Base-by-base conservation (phyloP, 2,888 invertebrate genomes). In the Harpagoxenus sublaevis region DNA sequence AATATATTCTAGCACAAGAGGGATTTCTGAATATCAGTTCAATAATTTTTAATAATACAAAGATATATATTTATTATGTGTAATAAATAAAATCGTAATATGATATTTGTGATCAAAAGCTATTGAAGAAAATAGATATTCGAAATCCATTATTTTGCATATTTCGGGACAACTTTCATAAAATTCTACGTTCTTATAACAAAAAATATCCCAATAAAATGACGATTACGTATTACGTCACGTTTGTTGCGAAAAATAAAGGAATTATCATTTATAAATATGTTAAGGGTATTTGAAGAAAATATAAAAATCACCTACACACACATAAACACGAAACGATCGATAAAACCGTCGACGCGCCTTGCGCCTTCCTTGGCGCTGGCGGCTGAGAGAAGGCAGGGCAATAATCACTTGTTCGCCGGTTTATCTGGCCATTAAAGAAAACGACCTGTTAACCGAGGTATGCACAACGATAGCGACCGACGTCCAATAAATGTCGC, bases 381-480 rank as follows among this genome's bases (percentile, higher is more conserved):
- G 62, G 15, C n/a, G 45, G 57, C 28, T 57, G 28, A 35, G 31
- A 55, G 35, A n/a, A 78, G 57, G 63, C 57, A 66, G 8, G 79
- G 79, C 75, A 83, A 81, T 84, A 84, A 84, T 84, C 70, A 84
- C 70, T 71, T 71, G 84, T 79, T 84, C 83, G 83, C 85, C 86
- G 87, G 89, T 93, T 93, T 93, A 93, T 92, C 89, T 83, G 85
- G 86, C 90, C 81, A 89, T 93, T 92, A 93, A 92, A 91, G 90
- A 90, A 89, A 91, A 93, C 91, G 91, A 91, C 87, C 92, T 88
- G 92, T 92, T 93, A 92, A 92, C 88, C 89, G 89, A 86, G 75
- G 66, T 83, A 85, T 84, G 75, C 86, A 86, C 70, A 70, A 77
- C 86, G 84, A 83, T 71, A 70, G 73, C 75, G 45, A 81, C 86